Base-by-base conservation (phyloP, 2,888 invertebrate species). In the Ligdia adustata region DNA sequence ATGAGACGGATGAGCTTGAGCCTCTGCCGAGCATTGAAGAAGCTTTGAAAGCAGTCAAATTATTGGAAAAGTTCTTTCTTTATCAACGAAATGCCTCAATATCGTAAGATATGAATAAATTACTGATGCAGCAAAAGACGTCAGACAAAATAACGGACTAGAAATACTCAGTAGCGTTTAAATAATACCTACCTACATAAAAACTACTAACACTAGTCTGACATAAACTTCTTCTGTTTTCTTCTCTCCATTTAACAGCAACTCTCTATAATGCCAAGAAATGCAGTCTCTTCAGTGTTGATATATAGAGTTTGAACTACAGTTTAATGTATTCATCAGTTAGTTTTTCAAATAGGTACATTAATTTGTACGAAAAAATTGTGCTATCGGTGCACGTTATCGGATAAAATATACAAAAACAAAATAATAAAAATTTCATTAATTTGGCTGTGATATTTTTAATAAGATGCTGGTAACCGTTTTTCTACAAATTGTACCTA, bases 1-100 rank as follows among this genome's bases (percentile, higher is more conserved):
- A 60, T 43, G 47, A 60, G 28, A 44, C 26, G 34, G 56, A 54
- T 46, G 26, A 35, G 14, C 24, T 15, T 26, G 24, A 35, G 26
- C 35, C 35, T 15, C 12, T 26, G 6, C 20, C 20, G 6, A 24
- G 24, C 35, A 35, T 26, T 12, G 14, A 20, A 13, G 29, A 22
- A 26, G 24, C 14, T 14, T 18, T 35, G 13, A 14, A 24, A 32
- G 32, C 34, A 20, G 34, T 22, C 13, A 16, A 26, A 35, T 35
- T 35, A 35, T 35, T 24, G 26, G 29, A 42, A 38, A 39, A 33
- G 12, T 24, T 46, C 31, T 40, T 40, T 9, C 22, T 40, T 20
- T 40, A 31, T 40, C 11, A 31, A 5, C 31, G 24, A 40, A 31
- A 40, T 40, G 31, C 40, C 31, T 40, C 31, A 34, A 38, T 20